Evolutionary conservation across 2,113 vertebrate genomes (phyloP), one percentile per base, ranked within the genome.

Genomic region (Pantherophis guttatus): DNA sequence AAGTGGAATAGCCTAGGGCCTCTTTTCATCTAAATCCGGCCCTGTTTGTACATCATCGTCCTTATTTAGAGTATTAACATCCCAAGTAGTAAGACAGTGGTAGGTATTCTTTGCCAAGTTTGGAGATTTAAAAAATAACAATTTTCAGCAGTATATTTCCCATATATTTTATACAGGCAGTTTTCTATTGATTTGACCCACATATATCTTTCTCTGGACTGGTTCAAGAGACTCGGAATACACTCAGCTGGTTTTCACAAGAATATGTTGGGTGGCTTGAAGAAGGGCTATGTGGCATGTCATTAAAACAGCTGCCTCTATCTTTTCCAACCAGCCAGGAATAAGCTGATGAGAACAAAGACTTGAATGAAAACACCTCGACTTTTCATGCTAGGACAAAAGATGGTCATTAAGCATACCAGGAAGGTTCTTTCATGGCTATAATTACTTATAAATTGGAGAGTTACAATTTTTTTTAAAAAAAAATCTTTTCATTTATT

Each of bases 361-460:
- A 97, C 96, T 96, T 97, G 95, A 98, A 98, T 97, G 70, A 97
- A 98, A 98, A 98, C 97, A 97, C 96, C 97, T 98, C 94, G 93
- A 98, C 97, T 98, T 98, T 98, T 98, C 97, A 98, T 97, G 94
- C 95, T 97, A 96, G 97, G 97, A 98, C 97, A 98, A 98, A 98
- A 98, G 98, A 94, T 97, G 75, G 97, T 98, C 97, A 98, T 98
- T 98, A 98, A 96, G 97, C 97, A 97, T 98, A 98, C 97, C 98
- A 98, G 97, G 97, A 97, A 98, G 97, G 97, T 97, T 98, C 98
- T 98, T 98, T 98, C 97, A 97, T 97, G 95, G 90, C 95, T 97
- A 96, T 98, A 98, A 98, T 98, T 98, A 98, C 97, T 97, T 97
- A 98, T 96, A 98, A 98, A 98, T 98, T 98, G 96, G 96, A 96